These are phyloP conservation scores for Propithecus deckenii DNA, from an alignment of 2,797 vertebrate species.

Conservation along the genomic window DNA sequence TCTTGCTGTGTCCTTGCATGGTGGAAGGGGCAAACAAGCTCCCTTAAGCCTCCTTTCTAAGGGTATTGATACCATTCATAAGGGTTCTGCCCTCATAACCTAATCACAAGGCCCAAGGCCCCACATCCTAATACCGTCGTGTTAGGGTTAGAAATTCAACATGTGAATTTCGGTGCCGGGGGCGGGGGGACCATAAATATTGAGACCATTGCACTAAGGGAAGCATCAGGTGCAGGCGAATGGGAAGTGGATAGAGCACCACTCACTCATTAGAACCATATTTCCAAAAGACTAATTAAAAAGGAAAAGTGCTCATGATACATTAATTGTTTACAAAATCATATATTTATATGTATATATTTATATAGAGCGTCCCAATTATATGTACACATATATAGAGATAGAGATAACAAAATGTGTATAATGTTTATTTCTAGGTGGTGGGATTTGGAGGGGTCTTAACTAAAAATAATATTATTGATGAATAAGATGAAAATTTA, in stretches of 20 bases:
- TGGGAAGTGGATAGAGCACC: not conserved
- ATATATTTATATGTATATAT: not conserved
- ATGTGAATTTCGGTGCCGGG: not conserved
- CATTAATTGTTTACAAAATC: not conserved
- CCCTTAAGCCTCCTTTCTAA: not conserved
- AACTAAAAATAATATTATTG: conserved; percentile 10
- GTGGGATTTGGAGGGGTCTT: not conserved
- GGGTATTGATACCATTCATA: not conserved
- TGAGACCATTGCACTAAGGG: not conserved
- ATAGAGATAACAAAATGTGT: not conserved
- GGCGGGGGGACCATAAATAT: not conserved
- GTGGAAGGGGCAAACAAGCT: not conserved
- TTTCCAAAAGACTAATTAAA: conserved; percentile 1
- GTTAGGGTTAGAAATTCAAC: not conserved
- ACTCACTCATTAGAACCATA: not conserved
- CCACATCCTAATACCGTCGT: not conserved
- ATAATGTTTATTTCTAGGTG: not conserved
- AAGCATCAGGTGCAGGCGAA: not conserved
- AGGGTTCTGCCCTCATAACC: not conserved
- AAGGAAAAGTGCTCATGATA: not conserved
- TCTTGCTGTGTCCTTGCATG: not conserved
- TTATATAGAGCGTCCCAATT: not conserved
- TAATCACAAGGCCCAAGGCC: not conserved
- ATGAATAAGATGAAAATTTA: not conserved
- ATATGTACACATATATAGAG: not conserved